Evolutionary conservation across 2,888 invertebrate species (phyloP).

Genomic region (Oligia strigilis): DNA sequence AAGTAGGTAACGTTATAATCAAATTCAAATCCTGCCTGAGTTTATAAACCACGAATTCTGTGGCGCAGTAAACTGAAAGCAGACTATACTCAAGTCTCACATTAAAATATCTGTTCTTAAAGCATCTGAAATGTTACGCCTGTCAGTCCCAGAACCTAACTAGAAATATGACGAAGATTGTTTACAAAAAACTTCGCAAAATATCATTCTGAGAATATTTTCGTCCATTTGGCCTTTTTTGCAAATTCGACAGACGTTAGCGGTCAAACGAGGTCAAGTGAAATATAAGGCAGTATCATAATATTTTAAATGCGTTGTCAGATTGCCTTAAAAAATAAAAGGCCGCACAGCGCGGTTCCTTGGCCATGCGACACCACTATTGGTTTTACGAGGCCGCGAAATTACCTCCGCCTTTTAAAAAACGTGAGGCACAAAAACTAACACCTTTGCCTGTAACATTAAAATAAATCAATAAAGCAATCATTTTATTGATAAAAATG

Average conservation of each 20-base stretch:
- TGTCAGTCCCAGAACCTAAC: constrained; percentile 35
- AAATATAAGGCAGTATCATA: constrained; percentile 32
- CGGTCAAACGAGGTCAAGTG: constrained; percentile 48
- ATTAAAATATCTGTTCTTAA: constrained; percentile 2
- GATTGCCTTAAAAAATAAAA: constrained; percentile 67
- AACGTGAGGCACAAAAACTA: constrained; percentile 13
- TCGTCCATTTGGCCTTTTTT: constrained; percentile 26
- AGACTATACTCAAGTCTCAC: constrained; percentile 2
- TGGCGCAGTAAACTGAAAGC: constrained; percentile 8
- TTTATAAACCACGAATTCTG: constrained; percentile 3
- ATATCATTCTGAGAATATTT: constrained; percentile 14
- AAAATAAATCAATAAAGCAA: not conserved
- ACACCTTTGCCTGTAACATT: constrained; percentile 21
- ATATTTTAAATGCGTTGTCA: constrained; percentile 33
- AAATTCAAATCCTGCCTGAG: not conserved
- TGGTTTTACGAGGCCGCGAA: constrained; percentile 71
- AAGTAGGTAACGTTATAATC: constrained; percentile 7
- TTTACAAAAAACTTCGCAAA: constrained; percentile 18
- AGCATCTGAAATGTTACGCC: constrained; percentile 24
- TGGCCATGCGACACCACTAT: constrained; percentile 64
- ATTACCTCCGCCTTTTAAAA: constrained; percentile 69
- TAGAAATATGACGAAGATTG: constrained; percentile 29
- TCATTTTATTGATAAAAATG: constrained; percentile 1
- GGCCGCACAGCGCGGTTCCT: constrained; percentile 57
- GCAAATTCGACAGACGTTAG: constrained; percentile 9